Evolutionary conservation across 2,113 vertebrate species (phyloP).

Genomic region (Malurus elegans): DNA sequence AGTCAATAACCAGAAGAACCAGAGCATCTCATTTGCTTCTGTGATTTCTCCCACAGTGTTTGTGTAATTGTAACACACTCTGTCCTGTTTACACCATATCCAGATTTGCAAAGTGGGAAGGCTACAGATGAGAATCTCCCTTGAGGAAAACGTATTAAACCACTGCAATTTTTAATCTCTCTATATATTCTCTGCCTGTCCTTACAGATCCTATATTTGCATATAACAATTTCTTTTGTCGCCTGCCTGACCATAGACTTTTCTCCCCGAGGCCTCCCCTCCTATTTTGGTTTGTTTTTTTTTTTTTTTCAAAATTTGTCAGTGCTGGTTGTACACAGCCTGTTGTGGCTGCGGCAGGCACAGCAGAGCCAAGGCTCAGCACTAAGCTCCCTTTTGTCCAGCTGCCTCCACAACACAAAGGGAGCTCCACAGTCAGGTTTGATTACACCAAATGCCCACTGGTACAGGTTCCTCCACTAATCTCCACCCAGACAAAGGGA

Average conservation of each 20-base stretch:
- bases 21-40: background rate
- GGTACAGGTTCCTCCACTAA: constrained; percentile 12
- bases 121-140: background rate
- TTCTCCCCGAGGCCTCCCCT: background rate
- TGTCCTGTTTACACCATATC: background rate
- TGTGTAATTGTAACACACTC: background rate
- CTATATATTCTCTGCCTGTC: background rate
- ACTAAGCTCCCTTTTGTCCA: constrained; percentile 21
- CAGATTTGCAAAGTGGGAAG: background rate
- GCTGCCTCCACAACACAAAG: constrained; percentile 1
- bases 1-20: background rate
- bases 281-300: no score
- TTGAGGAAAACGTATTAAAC: background rate
- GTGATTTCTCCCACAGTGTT: background rate
- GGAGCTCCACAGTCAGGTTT: background rate
- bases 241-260: background rate
- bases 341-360: background rate
- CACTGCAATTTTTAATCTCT: background rate
- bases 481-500: constrained; percentile 37
- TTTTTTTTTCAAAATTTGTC: background rate
- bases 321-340: background rate
- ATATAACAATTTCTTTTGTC: background rate
- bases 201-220: background rate
- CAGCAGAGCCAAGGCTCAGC: background rate
- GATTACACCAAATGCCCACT: background rate